Conservation (phyloP, 2,113 vertebrate genomes). For the Lynx canadensis region DNA sequence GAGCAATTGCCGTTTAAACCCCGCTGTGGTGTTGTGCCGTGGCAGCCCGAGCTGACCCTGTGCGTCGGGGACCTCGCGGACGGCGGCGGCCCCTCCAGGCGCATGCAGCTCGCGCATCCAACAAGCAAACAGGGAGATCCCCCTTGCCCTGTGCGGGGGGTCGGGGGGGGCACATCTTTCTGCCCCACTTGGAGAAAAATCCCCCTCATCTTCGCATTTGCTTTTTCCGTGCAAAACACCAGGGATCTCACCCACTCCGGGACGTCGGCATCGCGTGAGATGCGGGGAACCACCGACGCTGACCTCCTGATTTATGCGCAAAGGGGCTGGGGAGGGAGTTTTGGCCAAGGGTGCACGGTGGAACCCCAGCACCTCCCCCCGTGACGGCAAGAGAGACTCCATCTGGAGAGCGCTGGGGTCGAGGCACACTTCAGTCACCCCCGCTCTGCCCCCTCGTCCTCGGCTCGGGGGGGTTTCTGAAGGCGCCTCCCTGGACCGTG, state of each 20-base stretch:
- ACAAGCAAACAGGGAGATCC: rapidly evolving
- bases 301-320: too few species aligned
- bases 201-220: rapidly evolving
- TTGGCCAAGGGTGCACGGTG: neutral
- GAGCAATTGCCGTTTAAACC: neutral
- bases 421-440: rapidly evolving
- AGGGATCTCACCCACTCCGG: neutral
- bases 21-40: rapidly evolving
- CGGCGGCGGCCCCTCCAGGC: rapidly evolving
- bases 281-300: rapidly evolving
- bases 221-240: neutral
- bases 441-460: rapidly evolving
- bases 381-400: rapidly evolving
- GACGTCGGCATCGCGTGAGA: rapidly evolving
- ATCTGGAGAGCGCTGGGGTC: rapidly evolving
- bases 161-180: neutral
- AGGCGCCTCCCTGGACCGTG: rapidly evolving
- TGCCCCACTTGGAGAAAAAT: neutral
- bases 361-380: neutral
- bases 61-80: neutral
- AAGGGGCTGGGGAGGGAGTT: rapidly evolving
- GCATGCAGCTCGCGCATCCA: too few species aligned
- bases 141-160: neutral
- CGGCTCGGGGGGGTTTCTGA: too few species aligned
- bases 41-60: neutral